A percentile compares a stretch with the other conserved stretches of the same genome.
These are phyloP conservation scores for Alectoris magna DNA, from an alignment of 2,797 vertebrate species.

Conservation along the genomic window DNA sequence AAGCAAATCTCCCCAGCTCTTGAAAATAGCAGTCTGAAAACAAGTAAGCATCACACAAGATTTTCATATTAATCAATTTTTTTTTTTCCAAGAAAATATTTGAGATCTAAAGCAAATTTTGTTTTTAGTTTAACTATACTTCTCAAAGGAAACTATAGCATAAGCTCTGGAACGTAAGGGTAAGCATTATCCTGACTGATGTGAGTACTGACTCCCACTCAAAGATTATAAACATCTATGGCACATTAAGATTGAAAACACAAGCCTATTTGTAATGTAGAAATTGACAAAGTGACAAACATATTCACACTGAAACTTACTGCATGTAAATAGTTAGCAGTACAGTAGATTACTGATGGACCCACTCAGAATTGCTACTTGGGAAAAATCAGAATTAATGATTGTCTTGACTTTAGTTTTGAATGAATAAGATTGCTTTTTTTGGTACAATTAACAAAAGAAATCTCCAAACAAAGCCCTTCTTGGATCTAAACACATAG, in stretches of 20 bases:
- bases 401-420: constrained; percentile 9
- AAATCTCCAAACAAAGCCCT: not conserved
- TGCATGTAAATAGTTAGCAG: not conserved
- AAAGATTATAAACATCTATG: not conserved
- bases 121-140: not conserved
- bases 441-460: not conserved
- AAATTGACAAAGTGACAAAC: not conserved
- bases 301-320: not conserved
- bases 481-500: not conserved
- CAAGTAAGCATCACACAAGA: constrained; percentile 44
- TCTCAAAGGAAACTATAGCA: not conserved
- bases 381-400: constrained; percentile 15
- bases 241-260: not conserved
- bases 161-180: not conserved
- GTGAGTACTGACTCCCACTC: not conserved
- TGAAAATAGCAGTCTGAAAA: constrained; percentile 61
- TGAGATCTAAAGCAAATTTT: not conserved
- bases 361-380: not conserved
- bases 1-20: constrained; percentile 64
- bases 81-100: constrained; percentile 6
- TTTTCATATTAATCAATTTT: constrained; percentile 11
- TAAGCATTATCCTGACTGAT: not conserved
- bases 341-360: not conserved
- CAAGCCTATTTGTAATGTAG: not conserved
- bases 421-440: constrained; percentile 1